Conservation (phyloP, 2,797 vertebrate species). For the Melanotaenia boesemani region DNA sequence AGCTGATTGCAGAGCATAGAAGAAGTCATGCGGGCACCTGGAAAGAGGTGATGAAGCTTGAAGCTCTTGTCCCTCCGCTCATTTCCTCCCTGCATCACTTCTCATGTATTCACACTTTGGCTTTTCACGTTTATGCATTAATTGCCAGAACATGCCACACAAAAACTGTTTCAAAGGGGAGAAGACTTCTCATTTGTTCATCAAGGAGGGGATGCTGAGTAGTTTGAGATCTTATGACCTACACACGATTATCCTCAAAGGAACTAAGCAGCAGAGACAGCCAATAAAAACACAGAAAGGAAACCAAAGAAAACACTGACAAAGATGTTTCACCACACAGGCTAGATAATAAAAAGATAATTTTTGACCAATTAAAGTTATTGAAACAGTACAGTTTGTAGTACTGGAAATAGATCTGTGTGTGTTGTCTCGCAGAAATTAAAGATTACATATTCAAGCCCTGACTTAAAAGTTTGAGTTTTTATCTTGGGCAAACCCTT, state of each 20-base stretch:
- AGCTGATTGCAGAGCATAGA: constrained; percentile 96
- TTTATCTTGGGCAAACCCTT: not conserved
- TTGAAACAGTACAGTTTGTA: constrained; percentile 27
- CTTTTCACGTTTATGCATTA: constrained; percentile 66
- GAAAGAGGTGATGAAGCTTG: constrained; percentile 86
- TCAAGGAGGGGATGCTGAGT: constrained; percentile 71
- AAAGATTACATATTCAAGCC: not conserved
- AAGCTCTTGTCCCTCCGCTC: constrained; percentile 60
- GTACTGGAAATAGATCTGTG: constrained; percentile 15
- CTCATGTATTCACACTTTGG: constrained; percentile 62
- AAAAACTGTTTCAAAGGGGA: constrained; percentile 63
- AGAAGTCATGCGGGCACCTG: constrained; percentile 94
- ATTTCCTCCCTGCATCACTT: constrained; percentile 48
- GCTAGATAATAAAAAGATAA: constrained; percentile 31
- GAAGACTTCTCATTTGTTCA: constrained; percentile 68
- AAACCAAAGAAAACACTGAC: constrained; percentile 1
- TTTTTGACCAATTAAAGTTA: constrained; percentile 18
- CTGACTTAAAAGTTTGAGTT: not conserved
- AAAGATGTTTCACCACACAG: constrained; percentile 13
- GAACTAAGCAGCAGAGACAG: constrained; percentile 30
- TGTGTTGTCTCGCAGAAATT: not conserved
- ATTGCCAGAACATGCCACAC: constrained; percentile 69
- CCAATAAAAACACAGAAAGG: constrained; percentile 41
- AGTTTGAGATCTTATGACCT: constrained; percentile 60
- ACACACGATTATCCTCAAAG: constrained; percentile 52